These are phyloP conservation scores for Rhinolophus ferrumequinum DNA, from an alignment of 2,113 vertebrate genomes.

Conservation along the genomic window DNA sequence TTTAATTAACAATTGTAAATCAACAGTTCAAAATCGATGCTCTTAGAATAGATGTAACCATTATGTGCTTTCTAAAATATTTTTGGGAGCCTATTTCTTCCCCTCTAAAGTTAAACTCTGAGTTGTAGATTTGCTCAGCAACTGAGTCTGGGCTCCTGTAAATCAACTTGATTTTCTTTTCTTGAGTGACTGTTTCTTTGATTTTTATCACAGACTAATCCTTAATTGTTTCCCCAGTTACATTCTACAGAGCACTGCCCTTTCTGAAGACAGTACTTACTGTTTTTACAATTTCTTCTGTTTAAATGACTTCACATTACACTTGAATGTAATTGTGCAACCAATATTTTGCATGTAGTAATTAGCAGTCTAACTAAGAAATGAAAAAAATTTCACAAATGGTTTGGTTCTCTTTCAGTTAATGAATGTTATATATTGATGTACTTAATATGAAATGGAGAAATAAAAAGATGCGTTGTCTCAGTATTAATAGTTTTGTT, in stretches of 20 bases:
- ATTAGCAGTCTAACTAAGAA: background rate
- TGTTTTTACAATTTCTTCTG: conserved; percentile 50
- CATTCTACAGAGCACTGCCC: background rate
- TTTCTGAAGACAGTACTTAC: background rate
- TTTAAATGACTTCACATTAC: conserved; percentile 34
- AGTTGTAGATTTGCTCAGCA: background rate
- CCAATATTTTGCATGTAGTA: background rate
- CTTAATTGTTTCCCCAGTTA: conserved; percentile 8
- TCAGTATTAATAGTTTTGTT: background rate
- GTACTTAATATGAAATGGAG: background rate
- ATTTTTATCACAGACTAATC: background rate
- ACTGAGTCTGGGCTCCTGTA: background rate
- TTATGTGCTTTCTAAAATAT: background rate
- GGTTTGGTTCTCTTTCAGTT: background rate
- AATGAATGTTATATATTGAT: background rate
- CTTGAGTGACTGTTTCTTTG: background rate
- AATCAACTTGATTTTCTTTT: background rate
- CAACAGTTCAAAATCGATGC: background rate
- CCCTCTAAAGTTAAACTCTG: background rate
- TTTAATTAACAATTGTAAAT: background rate
- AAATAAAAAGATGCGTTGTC: background rate
- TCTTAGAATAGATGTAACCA: background rate
- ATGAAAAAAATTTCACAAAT: background rate
- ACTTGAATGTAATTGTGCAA: background rate
- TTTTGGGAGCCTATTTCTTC: background rate